Evolutionary conservation across 1,140 invertebrate genomes (phyloP), one percentile per base, ranked within the genome.

Genomic region (Euura saliciscinereae): DNA sequence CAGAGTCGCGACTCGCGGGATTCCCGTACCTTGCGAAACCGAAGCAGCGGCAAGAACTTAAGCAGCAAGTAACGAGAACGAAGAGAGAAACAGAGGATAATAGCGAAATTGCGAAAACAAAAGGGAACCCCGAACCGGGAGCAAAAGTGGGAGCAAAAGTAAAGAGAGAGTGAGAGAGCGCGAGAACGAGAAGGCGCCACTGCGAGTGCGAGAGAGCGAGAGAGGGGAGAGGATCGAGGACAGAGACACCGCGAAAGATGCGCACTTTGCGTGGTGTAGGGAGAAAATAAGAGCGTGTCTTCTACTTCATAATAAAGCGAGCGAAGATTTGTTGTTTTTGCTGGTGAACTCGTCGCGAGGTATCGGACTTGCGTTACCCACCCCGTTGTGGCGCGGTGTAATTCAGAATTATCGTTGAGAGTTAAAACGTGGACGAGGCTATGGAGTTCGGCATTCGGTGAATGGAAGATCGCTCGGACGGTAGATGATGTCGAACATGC

Each of bases 401-500:
- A 73, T 73, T 68, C 66, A 44, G 66, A 45, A 45, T 44, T 7
- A 8, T 13, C 43, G 28, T 28, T n/a, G 64, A 45, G 13, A 44
- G 65, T 43, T n/a, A 45, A 66, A 28, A 64, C 69, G 69, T 45
- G n/a, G 46, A 28, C 4, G 6, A 68, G 68, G 59, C 13, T n/a
- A n/a, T 66, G 71, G 44, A 74, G 74, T 74, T 71, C 72, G 72
- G 73, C 72, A 10, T 67, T 71, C 71, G 76, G 72, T 68, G 68
- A 77, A 75, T 74, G 72, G 76, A 77, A 71, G 13, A 46, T 66
- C 69, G 64, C 51, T 64, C 66, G 42, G 46, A 65, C 66, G 43
- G 44, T 68, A 45, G 69, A 71, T 71, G 73, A 77, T 75, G 71
- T 75, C 76, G 73, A 76, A 74, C 71, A 75, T 75, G 76, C 73